Evolutionary conservation across 2,113 vertebrate species (phyloP), one percentile per base, ranked within the genome.

Genomic region (Archocentrus centrarchus): DNA sequence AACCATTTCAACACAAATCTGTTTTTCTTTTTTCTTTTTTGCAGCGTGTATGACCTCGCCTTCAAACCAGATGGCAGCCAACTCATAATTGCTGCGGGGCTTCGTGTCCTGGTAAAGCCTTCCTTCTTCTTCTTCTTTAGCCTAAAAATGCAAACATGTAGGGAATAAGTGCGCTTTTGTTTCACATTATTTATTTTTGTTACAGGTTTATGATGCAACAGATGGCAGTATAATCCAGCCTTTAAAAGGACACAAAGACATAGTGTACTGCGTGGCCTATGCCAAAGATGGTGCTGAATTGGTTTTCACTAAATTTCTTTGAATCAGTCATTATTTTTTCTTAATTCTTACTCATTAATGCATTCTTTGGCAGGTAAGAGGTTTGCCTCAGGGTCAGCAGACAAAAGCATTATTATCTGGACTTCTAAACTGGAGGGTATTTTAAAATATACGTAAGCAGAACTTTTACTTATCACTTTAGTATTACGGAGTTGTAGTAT

Each of bases 321-420:
- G 22, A 37, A 2, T 79, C 13, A 7, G 22, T 59, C 55, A 27
- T 80, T 0, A 18, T 18, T 80, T 5, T 35, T n/a, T 41, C 70
- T 55, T 55, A n/a, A 73, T 44, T 79, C 24, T 80, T 30, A 77
- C 32, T 83, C 39, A 84, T 18, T 58, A 7, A 15, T 60, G 6
- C 59, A 14, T 90, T 81, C 55, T 80, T 91, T 17, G 77, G 59
- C 85, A 99, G 98, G 98, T 83, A 99, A 99, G 81, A 96, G 98
- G 57, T 99, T 99, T 53, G 98, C 98, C 22, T 99, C 98, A 18
- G 98, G 98, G 63, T 99, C 98, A 22, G 98, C 98, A 79, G 98
- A 99, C 95, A 99, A 99, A 96, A 99, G 97, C 79, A 97, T 99
- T 86, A 99, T 99, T 76, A 99, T 99, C 82, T 99, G 98, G 98